phyloP scores from a whole-genome alignment of 2,113 vertebrate species.

The Anser brachyrhynchus region DNA sequence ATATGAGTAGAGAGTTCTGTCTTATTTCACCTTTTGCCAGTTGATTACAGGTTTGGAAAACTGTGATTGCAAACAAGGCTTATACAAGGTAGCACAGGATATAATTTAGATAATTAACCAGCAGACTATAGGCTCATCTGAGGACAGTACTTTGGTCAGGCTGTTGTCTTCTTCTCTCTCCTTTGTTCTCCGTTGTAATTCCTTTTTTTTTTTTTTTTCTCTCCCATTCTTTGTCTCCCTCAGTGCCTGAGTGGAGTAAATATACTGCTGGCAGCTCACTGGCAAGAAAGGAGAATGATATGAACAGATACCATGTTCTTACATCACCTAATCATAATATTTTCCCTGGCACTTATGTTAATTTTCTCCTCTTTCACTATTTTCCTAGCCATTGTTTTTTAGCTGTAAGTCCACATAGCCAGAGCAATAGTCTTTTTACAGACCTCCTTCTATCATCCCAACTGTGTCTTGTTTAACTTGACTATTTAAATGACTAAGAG shows the following conservation, averaged over 20 bases:
- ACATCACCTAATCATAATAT: neutral
- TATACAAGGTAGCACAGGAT: neutral
- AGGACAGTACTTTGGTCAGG: neutral
- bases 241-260: neutral
- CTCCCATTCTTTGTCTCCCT: neutral
- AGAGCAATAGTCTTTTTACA: constrained; percentile 36
- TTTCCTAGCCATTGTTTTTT: constrained; percentile 28
- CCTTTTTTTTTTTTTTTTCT: neutral
- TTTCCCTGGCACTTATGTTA: constrained; percentile 5
- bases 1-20: neutral
- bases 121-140: neutral
- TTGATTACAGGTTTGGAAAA: neutral
- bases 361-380: neutral
- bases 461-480: constrained; percentile 61
- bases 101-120: neutral
- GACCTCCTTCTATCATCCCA: constrained; percentile 54
- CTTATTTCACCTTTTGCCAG: neutral
- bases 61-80: neutral
- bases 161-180: neutral
- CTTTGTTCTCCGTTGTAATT: neutral
- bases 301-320: neutral
- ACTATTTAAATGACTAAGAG: constrained; percentile 57
- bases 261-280: constrained; percentile 14
- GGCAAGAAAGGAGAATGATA: neutral
- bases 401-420: neutral